These are phyloP conservation scores for Euthynnus affinis DNA, from an alignment of 2,797 vertebrate genomes.

Conservation along the genomic window DNA sequence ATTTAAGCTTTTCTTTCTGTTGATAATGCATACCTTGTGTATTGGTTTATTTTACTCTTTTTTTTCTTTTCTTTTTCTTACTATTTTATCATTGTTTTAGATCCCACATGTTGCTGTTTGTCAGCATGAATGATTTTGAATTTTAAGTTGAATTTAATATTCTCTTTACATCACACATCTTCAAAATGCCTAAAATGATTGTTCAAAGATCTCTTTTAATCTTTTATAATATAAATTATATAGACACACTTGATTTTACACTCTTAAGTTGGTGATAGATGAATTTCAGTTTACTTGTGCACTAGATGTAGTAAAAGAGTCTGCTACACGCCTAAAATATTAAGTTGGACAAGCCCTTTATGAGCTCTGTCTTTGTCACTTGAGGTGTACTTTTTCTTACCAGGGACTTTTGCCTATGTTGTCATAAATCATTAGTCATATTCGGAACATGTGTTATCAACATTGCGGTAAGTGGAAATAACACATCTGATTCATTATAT, in stretches of 20 bases:
- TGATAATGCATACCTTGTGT: not conserved
- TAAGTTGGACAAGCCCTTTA: not conserved
- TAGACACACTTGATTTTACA: constrained; percentile 6
- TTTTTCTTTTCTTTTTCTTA: too few relatives aligned
- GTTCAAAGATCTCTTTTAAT: too few relatives aligned
- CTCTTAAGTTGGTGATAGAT: not conserved
- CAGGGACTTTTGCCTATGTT: constrained; percentile 10
- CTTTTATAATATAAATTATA: too few relatives aligned
- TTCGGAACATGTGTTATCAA: constrained; percentile 4
- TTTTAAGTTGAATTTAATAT: not conserved
- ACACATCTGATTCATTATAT: constrained; percentile 36
- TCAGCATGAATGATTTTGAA: not conserved
- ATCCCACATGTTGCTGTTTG: not conserved
- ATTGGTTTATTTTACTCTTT: not conserved
- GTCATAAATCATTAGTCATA: constrained; percentile 45
- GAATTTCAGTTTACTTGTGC: not conserved
- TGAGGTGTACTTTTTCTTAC: not conserved
- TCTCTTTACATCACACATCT: not conserved
- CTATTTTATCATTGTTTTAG: not conserved
- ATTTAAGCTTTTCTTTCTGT: not conserved
- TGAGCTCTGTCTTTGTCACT: not conserved
- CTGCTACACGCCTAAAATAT: not conserved
- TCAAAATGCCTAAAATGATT: not conserved
- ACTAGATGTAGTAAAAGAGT: not conserved
- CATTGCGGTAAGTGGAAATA: constrained; percentile 53